Percentiles rank a stretch among this genome's conserved stretches.
These are phyloP conservation scores for Diplodus puntazzo DNA, from an alignment of 2,797 vertebrate genomes.

Conservation along the genomic window DNA sequence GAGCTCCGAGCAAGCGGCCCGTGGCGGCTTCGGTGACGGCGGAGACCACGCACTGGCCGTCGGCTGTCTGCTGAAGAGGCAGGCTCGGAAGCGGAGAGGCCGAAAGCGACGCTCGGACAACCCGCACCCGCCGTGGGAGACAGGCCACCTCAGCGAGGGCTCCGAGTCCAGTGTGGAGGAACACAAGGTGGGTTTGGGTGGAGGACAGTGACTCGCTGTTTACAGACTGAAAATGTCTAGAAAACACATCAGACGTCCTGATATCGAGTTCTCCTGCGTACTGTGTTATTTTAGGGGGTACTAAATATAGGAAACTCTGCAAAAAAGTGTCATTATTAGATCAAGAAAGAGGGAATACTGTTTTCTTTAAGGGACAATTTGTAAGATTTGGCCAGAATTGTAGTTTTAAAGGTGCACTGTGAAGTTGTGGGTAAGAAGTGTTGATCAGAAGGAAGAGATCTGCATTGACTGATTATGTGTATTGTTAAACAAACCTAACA, in stretches of 20 bases:
- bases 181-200: slow-evolving; percentile 79
- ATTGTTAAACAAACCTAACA: no score
- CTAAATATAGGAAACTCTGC: not conserved
- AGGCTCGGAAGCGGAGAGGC: slow-evolving; percentile 94
- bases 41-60: slow-evolving; percentile 94
- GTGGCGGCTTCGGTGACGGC: slow-evolving; percentile 93
- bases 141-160: slow-evolving; percentile 95
- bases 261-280: not conserved
- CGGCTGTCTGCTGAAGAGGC: slow-evolving; percentile 94
- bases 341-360: not conserved
- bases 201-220: not conserved
- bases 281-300: not conserved
- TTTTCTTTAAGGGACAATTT: no score
- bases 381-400: no score
- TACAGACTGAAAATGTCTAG: no score
- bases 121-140: slow-evolving; percentile 93
- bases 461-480: no score
- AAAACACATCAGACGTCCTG: not conserved
- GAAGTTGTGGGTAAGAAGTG: no score
- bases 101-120: slow-evolving; percentile 94
- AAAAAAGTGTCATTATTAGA: not conserved
- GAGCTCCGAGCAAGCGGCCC: slow-evolving; percentile 94
- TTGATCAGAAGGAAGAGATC: no score
- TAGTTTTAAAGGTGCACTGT: no score
- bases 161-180: slow-evolving; percentile 98